Percentiles rank a stretch among this genome's conserved stretches.
phyloP scores from a whole-genome alignment of 2,797 vertebrate genomes.

The Pampus argenteus region DNA sequence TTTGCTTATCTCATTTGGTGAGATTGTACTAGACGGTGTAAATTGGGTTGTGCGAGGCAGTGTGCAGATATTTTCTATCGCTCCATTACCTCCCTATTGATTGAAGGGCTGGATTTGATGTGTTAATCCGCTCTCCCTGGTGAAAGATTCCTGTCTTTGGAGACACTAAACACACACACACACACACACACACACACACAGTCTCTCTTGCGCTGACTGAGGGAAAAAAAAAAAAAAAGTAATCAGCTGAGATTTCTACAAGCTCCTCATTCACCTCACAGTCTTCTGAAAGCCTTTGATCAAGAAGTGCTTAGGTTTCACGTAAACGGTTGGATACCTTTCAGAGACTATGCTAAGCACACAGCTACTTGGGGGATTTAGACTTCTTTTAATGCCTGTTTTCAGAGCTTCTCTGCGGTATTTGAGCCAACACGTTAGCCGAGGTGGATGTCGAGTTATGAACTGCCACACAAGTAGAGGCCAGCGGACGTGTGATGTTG shows the following conservation, averaged over 20 bases:
- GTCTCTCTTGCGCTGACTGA: neutral
- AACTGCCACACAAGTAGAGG: constrained; percentile 76
- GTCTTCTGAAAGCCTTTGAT: constrained; percentile 81
- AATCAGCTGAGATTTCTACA: constrained; percentile 75
- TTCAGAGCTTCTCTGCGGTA: constrained; percentile 76
- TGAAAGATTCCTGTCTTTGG: constrained; percentile 76
- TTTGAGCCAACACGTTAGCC: constrained; percentile 78
- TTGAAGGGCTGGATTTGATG: constrained; percentile 79
- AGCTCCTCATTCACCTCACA: constrained; percentile 73
- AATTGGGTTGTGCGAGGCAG: constrained; percentile 24
- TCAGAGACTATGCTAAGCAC: constrained; percentile 76
- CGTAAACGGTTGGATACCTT: constrained; percentile 78
- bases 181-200: constrained; percentile 20
- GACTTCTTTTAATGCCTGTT: constrained; percentile 81
- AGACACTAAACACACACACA: constrained; percentile 68
- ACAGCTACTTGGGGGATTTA: constrained; percentile 77
- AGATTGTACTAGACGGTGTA: constrained; percentile 15
- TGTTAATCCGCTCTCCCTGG: constrained; percentile 78
- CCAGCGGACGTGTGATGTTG: constrained; percentile 15
- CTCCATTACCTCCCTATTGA: constrained; percentile 78
- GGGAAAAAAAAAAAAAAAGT: constrained; percentile 40
- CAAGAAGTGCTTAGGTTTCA: constrained; percentile 80
- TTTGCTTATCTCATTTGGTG: constrained; percentile 15
- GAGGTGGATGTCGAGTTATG: constrained; percentile 61
- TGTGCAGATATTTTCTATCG: constrained; percentile 57